Conservation (phyloP, 2,797 vertebrate genomes). For the Neosilurus hyrtlii region DNA sequence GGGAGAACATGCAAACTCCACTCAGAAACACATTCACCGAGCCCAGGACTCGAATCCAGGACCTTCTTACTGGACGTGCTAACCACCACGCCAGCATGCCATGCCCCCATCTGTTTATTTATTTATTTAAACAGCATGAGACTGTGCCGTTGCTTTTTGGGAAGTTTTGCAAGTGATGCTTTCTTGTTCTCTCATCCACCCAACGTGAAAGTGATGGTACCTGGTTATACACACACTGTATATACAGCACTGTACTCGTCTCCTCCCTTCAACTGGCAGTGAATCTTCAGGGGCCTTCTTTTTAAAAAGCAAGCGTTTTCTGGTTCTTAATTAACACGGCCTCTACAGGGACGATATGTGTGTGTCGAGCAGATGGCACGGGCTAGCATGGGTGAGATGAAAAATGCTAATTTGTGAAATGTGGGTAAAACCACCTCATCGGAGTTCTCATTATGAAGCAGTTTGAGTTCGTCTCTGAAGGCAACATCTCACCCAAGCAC, state of each 20-base stretch:
- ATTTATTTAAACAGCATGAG: not conserved
- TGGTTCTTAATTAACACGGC: slow-evolving; percentile 60
- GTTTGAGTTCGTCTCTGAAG: slow-evolving; percentile 57
- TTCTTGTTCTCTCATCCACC: not conserved
- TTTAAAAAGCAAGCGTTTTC: slow-evolving; percentile 58
- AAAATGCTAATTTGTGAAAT: slow-evolving; percentile 67
- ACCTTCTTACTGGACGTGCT: too few relatives aligned
- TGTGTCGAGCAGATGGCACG: slow-evolving; percentile 61
- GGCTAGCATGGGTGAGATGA: slow-evolving; percentile 58
- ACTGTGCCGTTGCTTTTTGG: not conserved
- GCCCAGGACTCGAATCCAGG: too few relatives aligned
- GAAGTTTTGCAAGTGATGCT: not conserved
- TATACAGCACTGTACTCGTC: not conserved
- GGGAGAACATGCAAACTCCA: too few relatives aligned
- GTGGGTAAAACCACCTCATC: slow-evolving; percentile 63
- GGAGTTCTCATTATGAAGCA: slow-evolving; percentile 60
- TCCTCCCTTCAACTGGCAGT: slow-evolving; percentile 47
- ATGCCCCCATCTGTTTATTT: not conserved
- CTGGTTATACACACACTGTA: not conserved
- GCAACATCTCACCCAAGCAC: slow-evolving; percentile 50
- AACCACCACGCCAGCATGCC: too few relatives aligned
- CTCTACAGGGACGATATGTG: slow-evolving; percentile 53
- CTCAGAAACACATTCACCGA: too few relatives aligned
- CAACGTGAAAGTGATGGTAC: not conserved
- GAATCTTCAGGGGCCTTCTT: slow-evolving; percentile 52